Base-by-base conservation (phyloP, 2,113 vertebrate species). In the Plestiodon gilberti region DNA sequence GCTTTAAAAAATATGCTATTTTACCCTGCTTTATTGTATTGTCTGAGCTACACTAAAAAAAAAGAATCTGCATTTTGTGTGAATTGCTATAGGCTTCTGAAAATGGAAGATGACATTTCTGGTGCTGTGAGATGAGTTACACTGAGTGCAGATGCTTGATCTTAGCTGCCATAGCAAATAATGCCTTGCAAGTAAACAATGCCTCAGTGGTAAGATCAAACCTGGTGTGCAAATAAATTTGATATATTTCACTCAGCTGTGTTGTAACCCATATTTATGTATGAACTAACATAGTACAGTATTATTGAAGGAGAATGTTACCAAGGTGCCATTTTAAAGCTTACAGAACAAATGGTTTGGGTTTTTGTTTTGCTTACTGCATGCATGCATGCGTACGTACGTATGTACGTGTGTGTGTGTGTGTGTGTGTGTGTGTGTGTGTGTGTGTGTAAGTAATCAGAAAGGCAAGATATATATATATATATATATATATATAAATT, bases 211-310 rank as follows among this genome's bases (percentile, higher is more conserved):
- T 33, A 82, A 52, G 30, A 28, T 48, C 40, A 81, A 75, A 81
- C 40, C 57, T 64, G 48, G 78, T 81, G 57, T 80, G 40, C 69
- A 81, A 81, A 74, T 74, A 74, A 33, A 74, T 81, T 43, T 55
- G 69, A 81, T 81, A 74, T 25, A 74, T 86, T 74, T 74, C 73
- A 81, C 38, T 74, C 69, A 74, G 69, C 77, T 86, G 57, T 17
- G 4, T 33, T 40, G 35, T 81, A 80, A 43, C 30, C 22, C 30
- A 76, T 74, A 73, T 80, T 85, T 73, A 86, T 86, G 57, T 30
- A 35, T 73, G 78, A 74, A n/a, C 40, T 74, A 81, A 74, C 22
- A 20, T 71, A 22, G 33, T 52, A n/a, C n/a, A n/a, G n/a, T n/a
- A n/a, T n/a, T n/a, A 73, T 11, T 28, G 40, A 35, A 79, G 52